Evolutionary conservation across 1,140 invertebrate genomes (phyloP), one percentile per base, ranked within the genome.

Genomic region (Chrysoperla carnea): DNA sequence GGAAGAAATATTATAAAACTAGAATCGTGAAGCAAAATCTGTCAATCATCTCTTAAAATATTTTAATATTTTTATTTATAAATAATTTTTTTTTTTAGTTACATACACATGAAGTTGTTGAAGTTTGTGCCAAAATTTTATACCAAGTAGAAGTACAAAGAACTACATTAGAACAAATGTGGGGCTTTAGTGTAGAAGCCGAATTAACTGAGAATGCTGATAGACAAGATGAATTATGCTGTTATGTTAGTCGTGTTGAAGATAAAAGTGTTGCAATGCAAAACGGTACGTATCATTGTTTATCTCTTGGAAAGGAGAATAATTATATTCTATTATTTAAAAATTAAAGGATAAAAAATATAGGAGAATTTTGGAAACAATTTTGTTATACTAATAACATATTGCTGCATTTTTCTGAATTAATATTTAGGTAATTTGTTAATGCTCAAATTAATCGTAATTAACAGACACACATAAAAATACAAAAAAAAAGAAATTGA

Each of bases 121-220:
- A 96, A 68, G 87, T 96, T 11, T 94, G 91, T 64, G 86, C 88
- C 49, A 97, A 97, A 68, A 87, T 93, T 53, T 69, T 96, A 44
- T 96, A 95, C 64, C 91, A 95, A 75, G 85, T 96, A 45, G 90
- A 96, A 61, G 68, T 97, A 52, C 81, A 86, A 45, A 70, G 89
- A 43, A 81, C 73, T 41, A 85, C 83, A 9, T 67, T 91, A 48
- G 89, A 93, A 52, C 87, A 91, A 61, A 90, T 92, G 84, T 96
- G 92, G 84, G 93, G 93, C 45, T 93, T 97, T 65, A 90, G 86
- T 43, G 90, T 96, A 17, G 93, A 97, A 62, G 92, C 92, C 4
- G 92, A 96, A 63, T 70, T 96, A 38, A 90, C 93, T 43, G 91
- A 95, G 63, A 94, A 95, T 64, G 79, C 84, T 11, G 91, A 96